phyloP scores from a whole-genome alignment of 2,113 vertebrate species.

The Erythrolamprus reginae region DNA sequence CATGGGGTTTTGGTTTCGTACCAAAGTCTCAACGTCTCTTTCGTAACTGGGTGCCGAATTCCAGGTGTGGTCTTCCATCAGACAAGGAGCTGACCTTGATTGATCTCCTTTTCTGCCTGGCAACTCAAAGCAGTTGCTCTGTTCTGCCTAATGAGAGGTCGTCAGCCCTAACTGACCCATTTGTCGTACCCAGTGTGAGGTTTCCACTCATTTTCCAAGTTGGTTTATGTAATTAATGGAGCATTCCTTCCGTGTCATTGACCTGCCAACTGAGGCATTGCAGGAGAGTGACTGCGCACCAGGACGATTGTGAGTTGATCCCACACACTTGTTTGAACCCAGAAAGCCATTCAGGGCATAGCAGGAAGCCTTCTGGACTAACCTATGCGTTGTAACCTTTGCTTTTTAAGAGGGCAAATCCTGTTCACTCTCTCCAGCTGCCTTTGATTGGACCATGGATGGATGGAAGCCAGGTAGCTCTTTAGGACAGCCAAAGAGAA shows the following conservation, averaged over 20 bases:
- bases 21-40: too few species aligned
- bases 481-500: background rate
- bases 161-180: background rate
- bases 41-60: too few species aligned
- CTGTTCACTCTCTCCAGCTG: background rate
- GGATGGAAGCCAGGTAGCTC: background rate
- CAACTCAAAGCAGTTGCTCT: background rate
- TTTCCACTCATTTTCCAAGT: background rate
- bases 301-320: background rate
- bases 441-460: background rate
- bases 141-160: background rate
- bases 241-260: background rate
- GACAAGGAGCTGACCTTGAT: background rate
- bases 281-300: background rate
- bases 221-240: background rate
- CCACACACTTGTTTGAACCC: background rate
- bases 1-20: too few species aligned
- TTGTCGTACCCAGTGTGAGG: conserved; percentile 32
- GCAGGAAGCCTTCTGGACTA: background rate
- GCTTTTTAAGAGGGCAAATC: background rate
- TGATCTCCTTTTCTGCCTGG: background rate
- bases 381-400: background rate
- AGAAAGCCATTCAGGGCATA: background rate
- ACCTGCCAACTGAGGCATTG: background rate
- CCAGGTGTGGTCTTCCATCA: background rate